Evolutionary conservation across 2,797 vertebrate species (phyloP).

Genomic region (Schizothorax lantsangensis): DNA sequence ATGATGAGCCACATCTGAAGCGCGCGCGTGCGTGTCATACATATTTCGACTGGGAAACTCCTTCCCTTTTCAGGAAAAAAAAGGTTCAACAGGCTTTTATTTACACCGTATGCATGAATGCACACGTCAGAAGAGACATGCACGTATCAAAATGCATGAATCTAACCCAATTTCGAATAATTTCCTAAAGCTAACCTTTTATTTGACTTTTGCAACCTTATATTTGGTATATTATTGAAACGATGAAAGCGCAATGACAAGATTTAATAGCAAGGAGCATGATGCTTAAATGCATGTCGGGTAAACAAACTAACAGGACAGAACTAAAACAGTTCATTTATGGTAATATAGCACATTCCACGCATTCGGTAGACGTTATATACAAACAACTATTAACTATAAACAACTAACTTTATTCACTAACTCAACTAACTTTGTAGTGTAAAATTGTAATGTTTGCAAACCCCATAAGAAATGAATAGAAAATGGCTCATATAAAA

Average conservation of each 20-base stretch:
- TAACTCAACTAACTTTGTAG: too few relatives aligned
- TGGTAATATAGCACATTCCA: background rate
- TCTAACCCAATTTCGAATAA: background rate
- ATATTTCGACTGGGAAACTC: constrained; percentile 18
- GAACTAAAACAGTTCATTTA: background rate
- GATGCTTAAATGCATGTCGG: background rate
- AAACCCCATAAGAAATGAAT: background rate
- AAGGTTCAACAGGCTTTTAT: background rate
- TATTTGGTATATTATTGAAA: background rate
- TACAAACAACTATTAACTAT: background rate
- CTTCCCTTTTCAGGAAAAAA: constrained; percentile 4
- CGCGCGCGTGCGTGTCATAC: constrained; percentile 40
- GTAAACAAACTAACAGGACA: background rate
- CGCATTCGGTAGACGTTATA: background rate
- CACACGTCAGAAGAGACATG: background rate
- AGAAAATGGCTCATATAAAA: background rate
- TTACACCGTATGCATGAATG: background rate
- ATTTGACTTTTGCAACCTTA: background rate
- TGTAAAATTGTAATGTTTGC: background rate
- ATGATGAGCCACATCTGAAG: constrained; percentile 17
- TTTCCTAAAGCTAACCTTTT: background rate
- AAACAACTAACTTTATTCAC: background rate
- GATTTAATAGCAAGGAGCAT: background rate
- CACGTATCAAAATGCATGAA: background rate
- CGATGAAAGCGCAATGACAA: background rate